These are phyloP conservation scores for Montipora capitata DNA, from an alignment of 92 coral and sea anemone species.

Conservation along the genomic window DNA sequence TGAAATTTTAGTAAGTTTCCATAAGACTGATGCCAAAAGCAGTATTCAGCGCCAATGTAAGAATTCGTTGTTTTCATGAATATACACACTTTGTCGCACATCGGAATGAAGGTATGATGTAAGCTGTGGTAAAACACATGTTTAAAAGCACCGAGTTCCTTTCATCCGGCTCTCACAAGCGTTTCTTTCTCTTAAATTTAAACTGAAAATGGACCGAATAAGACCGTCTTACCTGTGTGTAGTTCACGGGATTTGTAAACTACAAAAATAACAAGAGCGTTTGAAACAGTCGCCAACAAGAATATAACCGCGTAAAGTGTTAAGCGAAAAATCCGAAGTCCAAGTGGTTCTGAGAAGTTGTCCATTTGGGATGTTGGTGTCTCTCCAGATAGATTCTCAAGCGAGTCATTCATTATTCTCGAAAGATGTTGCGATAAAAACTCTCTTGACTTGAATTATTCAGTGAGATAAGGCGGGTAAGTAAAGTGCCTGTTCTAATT, in stretches of 20 bases:
- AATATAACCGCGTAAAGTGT: conserved; percentile 88
- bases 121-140: too few species aligned
- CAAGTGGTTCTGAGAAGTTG: conserved; percentile 81
- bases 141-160: too few species aligned
- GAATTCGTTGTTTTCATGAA: too few species aligned
- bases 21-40: too few species aligned
- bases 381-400: not conserved
- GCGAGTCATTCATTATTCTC: conserved; percentile 16
- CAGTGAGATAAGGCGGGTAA: too few species aligned
- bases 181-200: not conserved
- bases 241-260: conserved; percentile 95
- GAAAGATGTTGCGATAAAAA: too few species aligned
- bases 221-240: conserved; percentile 83
- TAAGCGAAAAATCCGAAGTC: conserved; percentile 87
- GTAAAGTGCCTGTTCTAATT: conserved; percentile 3
- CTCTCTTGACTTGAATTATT: not conserved
- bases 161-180: conserved; percentile 6
- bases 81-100: too few species aligned
- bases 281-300: conserved; percentile 91
- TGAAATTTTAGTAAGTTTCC: too few species aligned
- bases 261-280: conserved; percentile 92
- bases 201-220: not conserved
- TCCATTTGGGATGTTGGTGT: conserved; percentile 6
- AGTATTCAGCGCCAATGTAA: too few species aligned
- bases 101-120: too few species aligned